Conservation (phyloP, 2,888 invertebrate genomes). For the Orchesellides sinensis region DNA sequence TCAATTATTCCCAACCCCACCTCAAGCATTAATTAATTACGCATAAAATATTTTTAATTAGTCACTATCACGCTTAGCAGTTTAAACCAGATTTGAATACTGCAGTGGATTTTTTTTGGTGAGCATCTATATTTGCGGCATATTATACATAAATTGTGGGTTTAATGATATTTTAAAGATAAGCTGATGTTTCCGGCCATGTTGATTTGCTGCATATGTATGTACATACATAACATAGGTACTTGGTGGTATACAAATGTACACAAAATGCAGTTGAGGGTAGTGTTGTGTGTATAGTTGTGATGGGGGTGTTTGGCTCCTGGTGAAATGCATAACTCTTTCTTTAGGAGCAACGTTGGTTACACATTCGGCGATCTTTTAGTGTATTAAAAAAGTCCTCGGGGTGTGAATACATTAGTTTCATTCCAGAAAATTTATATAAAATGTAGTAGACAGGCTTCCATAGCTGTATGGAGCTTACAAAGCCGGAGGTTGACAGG, state of each 20-base stretch:
- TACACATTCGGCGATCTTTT: no score
- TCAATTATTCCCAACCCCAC: slow-evolving; percentile 64
- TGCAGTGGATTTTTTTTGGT: slow-evolving; percentile 5
- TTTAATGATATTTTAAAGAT: slow-evolving; percentile 62
- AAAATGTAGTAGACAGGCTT: slow-evolving; percentile 7
- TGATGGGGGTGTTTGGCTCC: neutral
- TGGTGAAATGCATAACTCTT: neutral
- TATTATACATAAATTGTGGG: slow-evolving; percentile 41
- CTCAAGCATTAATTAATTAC: slow-evolving; percentile 64
- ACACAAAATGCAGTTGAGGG: no score
- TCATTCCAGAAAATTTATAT: slow-evolving; percentile 40
- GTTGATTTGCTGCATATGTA: slow-evolving; percentile 50
- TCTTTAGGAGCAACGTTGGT: no score
- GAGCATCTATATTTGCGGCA: neutral
- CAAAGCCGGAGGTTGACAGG: no score
- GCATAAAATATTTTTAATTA: slow-evolving; percentile 66
- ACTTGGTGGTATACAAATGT: neutral
- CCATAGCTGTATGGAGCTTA: slow-evolving; percentile 24
- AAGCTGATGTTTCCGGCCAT: slow-evolving; percentile 68
- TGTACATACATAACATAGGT: neutral
- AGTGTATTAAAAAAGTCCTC: slow-evolving; percentile 43
- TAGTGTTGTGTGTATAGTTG: neutral
- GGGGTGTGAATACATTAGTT: slow-evolving; percentile 59
- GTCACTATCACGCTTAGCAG: slow-evolving; percentile 47
- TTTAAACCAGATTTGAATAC: slow-evolving; percentile 26